phyloP scores from a whole-genome alignment of 2,797 vertebrate species.

The Paramormyrops hopkinsi region DNA sequence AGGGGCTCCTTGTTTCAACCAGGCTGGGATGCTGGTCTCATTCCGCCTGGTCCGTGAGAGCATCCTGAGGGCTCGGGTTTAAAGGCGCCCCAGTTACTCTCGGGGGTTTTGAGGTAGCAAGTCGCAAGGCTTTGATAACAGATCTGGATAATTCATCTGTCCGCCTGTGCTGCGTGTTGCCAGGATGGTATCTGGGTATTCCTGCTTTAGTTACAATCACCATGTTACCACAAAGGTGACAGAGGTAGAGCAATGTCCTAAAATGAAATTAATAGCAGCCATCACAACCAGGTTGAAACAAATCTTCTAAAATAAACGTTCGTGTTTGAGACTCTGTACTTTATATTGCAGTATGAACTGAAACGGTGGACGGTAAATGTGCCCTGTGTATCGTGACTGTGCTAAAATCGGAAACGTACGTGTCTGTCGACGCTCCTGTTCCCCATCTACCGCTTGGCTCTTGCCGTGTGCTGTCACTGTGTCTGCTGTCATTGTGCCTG shows the following conservation, averaged over 20 bases:
- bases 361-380: background rate
- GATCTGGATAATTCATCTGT: background rate
- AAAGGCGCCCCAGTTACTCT: background rate
- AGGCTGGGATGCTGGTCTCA: constrained; percentile 29
- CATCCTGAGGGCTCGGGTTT: background rate
- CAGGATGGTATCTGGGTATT: background rate
- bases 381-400: background rate
- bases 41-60: background rate
- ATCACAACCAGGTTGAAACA: constrained; percentile 28
- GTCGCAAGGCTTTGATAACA: background rate
- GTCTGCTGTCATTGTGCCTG: constrained; percentile 16
- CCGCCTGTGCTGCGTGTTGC: background rate
- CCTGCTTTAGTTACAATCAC: background rate
- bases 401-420: background rate
- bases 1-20: constrained; percentile 28
- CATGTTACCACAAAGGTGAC: background rate
- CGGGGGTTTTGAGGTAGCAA: background rate
- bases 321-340: background rate
- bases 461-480: constrained; percentile 20
- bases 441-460: background rate
- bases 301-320: background rate
- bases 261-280: background rate
- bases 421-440: background rate
- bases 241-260: background rate
- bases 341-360: background rate